These are phyloP conservation scores for Caenorhabditis afra DNA, from an alignment of 2,888 invertebrate genomes.

Conservation along the genomic window DNA sequence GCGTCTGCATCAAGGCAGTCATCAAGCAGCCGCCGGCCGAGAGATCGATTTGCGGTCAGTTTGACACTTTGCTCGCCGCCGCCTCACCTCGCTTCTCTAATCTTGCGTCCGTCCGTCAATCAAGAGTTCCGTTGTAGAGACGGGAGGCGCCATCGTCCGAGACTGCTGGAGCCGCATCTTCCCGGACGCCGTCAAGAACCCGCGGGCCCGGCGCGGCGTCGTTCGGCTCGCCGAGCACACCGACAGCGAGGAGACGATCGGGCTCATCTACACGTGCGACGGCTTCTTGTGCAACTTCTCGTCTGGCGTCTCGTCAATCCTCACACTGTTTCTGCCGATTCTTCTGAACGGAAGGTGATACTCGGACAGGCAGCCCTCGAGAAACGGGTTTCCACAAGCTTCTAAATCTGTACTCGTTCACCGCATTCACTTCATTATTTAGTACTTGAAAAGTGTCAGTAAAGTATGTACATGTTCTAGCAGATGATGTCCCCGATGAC, in stretches of 20 bases:
- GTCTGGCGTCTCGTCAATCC: constrained; percentile 1
- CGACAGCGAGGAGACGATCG: constrained; percentile 64
- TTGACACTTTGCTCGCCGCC: not conserved
- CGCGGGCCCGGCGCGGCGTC: constrained; percentile 63
- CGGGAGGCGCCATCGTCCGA: constrained; percentile 74
- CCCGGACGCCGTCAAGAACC: constrained; percentile 46
- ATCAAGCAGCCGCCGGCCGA: constrained; percentile 74
- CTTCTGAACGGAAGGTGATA: constrained; percentile 2
- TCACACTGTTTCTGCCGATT: constrained; percentile 15
- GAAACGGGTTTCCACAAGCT: not conserved
- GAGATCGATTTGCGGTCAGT: constrained; percentile 73
- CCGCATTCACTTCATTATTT: no score
- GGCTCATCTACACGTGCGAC: constrained; percentile 75
- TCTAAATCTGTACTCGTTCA: no score
- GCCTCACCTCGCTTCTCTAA: constrained; percentile 12
- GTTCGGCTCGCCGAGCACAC: constrained; percentile 64
- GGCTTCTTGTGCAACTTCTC: constrained; percentile 73
- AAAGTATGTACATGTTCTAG: no score
- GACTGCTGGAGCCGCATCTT: constrained; percentile 78
- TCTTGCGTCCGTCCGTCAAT: constrained; percentile 28
- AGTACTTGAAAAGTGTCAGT: no score
- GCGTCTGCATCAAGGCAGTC: constrained; percentile 75
- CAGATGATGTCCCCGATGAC: no score
- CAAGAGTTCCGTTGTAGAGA: constrained; percentile 60
- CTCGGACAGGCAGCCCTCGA: constrained; percentile 17